Percentiles rank a stretch among this genome's conserved stretches.
phyloP scores from a whole-genome alignment of 2,888 invertebrate genomes.

The Pristionchus japonicus region DNA sequence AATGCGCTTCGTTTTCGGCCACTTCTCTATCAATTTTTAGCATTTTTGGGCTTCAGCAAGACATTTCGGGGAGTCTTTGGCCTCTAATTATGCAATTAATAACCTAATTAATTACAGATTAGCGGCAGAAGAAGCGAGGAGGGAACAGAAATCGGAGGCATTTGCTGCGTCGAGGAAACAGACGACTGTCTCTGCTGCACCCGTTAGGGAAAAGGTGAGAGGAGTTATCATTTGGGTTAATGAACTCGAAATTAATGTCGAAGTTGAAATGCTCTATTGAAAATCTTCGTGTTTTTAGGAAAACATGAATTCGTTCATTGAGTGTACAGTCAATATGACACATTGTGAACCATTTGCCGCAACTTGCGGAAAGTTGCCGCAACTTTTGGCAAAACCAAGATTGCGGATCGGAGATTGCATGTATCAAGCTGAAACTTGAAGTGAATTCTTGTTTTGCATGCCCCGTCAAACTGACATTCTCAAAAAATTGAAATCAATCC shows the following conservation, averaged over 20 bases:
- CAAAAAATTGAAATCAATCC: no score
- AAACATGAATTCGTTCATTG: neutral
- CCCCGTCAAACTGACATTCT: no score
- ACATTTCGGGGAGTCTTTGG: neutral
- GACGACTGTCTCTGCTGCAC: constrained; percentile 61
- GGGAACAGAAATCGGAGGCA: constrained; percentile 68
- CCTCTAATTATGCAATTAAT: constrained; percentile 10
- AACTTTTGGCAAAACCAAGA: no score
- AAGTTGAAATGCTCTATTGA: neutral
- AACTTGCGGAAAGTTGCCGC: no score
- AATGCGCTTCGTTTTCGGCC: neutral
- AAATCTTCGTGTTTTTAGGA: neutral
- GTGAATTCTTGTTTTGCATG: no score
- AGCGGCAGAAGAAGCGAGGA: constrained; percentile 74
- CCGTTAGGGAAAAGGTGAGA: constrained; percentile 70
- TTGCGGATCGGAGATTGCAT: no score
- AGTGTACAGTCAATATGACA: no score
- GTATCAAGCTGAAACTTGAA: no score
- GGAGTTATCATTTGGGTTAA: neutral
- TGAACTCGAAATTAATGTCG: neutral
- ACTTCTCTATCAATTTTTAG: neutral
- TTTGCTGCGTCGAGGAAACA: constrained; percentile 60
- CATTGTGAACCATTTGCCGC: no score
- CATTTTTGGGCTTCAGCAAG: neutral
- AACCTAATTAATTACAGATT: constrained; percentile 57